Conservation (phyloP, 2,113 vertebrate genomes). For the Polypterus senegalus region DNA sequence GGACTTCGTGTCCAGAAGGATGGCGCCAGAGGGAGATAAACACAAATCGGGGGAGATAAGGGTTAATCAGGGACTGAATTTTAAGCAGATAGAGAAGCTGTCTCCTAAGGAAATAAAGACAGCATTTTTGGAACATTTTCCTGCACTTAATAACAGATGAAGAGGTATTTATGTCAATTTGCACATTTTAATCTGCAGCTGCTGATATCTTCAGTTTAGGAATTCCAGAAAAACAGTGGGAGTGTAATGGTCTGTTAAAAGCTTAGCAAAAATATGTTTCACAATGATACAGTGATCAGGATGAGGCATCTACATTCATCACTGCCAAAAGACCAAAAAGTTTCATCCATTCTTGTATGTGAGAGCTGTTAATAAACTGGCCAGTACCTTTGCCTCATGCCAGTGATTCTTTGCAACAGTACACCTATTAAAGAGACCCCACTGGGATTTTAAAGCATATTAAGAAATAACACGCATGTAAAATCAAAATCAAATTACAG, state of each 20-base stretch:
- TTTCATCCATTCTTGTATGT: too few relatives aligned
- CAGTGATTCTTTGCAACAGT: too few relatives aligned
- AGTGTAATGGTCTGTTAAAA: neutral
- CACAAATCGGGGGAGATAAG: constrained; percentile 61
- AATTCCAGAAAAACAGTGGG: neutral
- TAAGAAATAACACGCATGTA: too few relatives aligned
- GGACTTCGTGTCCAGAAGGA: constrained; percentile 83
- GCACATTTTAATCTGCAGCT: constrained; percentile 9
- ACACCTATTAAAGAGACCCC: too few relatives aligned
- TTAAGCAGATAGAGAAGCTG: constrained; percentile 36
- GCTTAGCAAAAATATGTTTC: neutral
- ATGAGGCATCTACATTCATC: neutral
- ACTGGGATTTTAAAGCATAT: too few relatives aligned
- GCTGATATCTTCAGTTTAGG: neutral
- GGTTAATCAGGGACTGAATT: constrained; percentile 70
- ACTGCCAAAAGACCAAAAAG: too few relatives aligned
- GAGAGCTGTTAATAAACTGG: too few relatives aligned
- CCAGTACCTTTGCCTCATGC: too few relatives aligned
- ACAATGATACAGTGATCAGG: neutral
- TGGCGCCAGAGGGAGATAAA: constrained; percentile 89
- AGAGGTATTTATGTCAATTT: constrained; percentile 6
- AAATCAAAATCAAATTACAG: too few relatives aligned
- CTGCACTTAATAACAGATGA: neutral
- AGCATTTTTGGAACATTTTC: constrained; percentile 15
- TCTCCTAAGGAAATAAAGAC: neutral